Base-by-base conservation (phyloP, 2,888 invertebrate genomes). In the Perithous albicinctus region DNA sequence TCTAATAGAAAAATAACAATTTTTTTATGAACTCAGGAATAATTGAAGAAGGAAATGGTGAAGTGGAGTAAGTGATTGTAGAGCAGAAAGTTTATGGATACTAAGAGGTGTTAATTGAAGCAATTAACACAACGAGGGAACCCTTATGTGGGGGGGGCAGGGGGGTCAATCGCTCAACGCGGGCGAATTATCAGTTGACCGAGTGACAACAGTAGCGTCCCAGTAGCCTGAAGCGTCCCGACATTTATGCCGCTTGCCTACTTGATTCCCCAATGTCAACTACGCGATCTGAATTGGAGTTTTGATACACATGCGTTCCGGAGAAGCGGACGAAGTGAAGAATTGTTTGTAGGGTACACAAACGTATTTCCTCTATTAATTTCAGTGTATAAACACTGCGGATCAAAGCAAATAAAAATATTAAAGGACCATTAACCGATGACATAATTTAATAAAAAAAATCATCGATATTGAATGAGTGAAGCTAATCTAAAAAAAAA, bases 91-190 rank as follows among this genome's bases (percentile, higher is more conserved):
- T 56, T 10, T 32, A 38, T 41, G 10, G n/a, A n/a, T 8, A 29
- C 20, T 8, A 29, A 10, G 73, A 79, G 79, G 79, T 84, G 82
- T 82, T 82, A 67, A 84, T 82, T 46, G 41, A 75, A 72, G 75
- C 85, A 82, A 84, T 85, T 84, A 85, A 82, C 76, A 73, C 70
- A 51, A n/a, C 8, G 38, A 29, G 79, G 84, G 72, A 76, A 54
- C 59, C 73, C 66, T 46, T 26, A 35, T 66, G 43, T 69, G 82
- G 80, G 77, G 73, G 51, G 48, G 41, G 79, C n/a, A 72, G 80
- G 80, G 73, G 66, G 46, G 23, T 69, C 78, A 35, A 61, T 70
- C 61, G 59, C 51, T 66, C 73, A 64, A 43, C 69, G 70, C 48
- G 74, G 20, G 20, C 41, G 69, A 70, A 77, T 81, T 38, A 51